phyloP scores from a whole-genome alignment of 2,888 invertebrate species.

The Ophioninae sp. region DNA sequence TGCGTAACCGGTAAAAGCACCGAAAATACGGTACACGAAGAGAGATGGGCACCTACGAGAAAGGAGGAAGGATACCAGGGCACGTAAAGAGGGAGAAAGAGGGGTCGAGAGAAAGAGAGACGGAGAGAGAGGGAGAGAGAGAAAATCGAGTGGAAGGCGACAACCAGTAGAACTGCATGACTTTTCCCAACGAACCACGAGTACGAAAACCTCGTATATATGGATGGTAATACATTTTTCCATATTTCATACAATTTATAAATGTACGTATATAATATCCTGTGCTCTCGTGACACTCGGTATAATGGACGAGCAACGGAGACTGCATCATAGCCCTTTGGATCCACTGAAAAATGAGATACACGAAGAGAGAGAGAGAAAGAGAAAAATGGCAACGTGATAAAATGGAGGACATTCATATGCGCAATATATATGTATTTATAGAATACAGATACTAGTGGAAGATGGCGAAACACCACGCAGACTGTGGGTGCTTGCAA shows the following conservation, averaged over 20 bases:
- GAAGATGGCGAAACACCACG: constrained; percentile 2
- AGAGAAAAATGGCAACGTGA: constrained; percentile 11
- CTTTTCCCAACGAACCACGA: constrained; percentile 41
- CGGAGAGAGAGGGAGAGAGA: background rate
- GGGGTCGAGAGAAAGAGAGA: background rate
- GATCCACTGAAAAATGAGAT: constrained; percentile 26
- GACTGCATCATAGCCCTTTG: constrained; percentile 28
- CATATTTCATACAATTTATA: constrained; percentile 62
- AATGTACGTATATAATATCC: constrained; percentile 54
- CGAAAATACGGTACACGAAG: constrained; percentile 37
- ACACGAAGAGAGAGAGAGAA: constrained; percentile 22
- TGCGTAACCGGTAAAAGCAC: constrained; percentile 31
- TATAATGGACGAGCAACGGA: constrained; percentile 59
- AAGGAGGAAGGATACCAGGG: constrained; percentile 10
- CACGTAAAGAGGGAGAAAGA: background rate
- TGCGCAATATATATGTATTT: constrained; percentile 36
- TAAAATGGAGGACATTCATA: constrained; percentile 51
- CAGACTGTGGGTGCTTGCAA: constrained; percentile 44
- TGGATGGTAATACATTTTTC: constrained; percentile 60
- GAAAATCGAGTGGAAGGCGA: background rate
- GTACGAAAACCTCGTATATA: constrained; percentile 25
- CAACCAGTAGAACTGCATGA: constrained; percentile 35
- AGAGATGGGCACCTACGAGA: constrained; percentile 27
- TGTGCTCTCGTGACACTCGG: constrained; percentile 51
- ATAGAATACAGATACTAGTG: background rate